These are phyloP conservation scores for Colistium nudipinnis DNA, from an alignment of 2,113 vertebrate genomes.

Conservation along the genomic window DNA sequence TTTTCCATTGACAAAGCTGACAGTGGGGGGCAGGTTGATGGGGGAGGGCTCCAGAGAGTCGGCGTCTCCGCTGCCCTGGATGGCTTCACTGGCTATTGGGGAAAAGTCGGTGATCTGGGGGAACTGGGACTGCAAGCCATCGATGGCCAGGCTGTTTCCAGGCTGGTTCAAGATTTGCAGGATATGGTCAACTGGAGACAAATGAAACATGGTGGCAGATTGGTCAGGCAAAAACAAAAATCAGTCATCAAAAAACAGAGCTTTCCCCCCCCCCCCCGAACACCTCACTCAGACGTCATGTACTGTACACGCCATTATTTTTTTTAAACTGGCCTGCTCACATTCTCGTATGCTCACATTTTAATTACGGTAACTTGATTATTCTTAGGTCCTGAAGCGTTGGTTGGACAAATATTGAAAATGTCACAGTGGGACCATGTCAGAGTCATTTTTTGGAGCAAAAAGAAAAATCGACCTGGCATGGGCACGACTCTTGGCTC, in stretches of 20 bases:
- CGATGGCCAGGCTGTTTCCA: not conserved
- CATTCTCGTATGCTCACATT: too few species aligned
- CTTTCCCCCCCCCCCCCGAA: too few species aligned
- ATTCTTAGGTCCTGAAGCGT: too few species aligned
- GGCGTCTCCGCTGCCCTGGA: constrained; percentile 57
- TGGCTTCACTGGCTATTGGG: constrained; percentile 46
- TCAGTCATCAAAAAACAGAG: not conserved
- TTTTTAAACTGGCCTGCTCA: too few species aligned
- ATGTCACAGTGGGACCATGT: too few species aligned
- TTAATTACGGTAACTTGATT: too few species aligned
- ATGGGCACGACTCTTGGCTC: too few species aligned
- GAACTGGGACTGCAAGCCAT: constrained; percentile 20
- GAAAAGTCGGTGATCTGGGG: constrained; percentile 61
- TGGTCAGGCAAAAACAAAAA: not conserved
- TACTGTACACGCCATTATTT: too few species aligned
- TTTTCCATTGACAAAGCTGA: constrained; percentile 91
- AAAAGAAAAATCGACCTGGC: too few species aligned
- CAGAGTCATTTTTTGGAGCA: too few species aligned
- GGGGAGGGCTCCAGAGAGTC: constrained; percentile 12
- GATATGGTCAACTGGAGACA: constrained; percentile 82
- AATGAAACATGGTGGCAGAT: not conserved
- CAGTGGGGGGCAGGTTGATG: constrained; percentile 58
- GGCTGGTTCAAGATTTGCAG: constrained; percentile 80
- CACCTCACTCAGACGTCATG: too few species aligned
- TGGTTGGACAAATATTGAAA: too few species aligned